Evolutionary conservation across 1,140 invertebrate species (phyloP), one percentile per base, ranked within the genome.

Genomic region (Caenorhabditis remanei): DNA sequence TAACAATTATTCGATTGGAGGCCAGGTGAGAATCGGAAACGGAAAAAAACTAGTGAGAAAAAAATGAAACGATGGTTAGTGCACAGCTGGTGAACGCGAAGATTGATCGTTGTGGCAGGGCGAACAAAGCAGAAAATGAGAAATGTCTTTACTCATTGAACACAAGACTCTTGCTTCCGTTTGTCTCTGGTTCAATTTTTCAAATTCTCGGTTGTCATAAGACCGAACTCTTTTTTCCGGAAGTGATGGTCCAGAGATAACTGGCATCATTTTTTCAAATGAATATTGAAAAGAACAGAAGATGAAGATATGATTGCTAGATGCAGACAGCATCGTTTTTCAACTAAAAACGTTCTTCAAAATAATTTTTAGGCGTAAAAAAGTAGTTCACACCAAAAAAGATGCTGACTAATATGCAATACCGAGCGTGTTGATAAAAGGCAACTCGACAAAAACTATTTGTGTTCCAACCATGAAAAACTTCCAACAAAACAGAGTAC

Each of bases 61-160:
- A 71, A 71, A 71, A 71, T 46, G 65, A 71, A 71, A 71, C 14
- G 65, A 71, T 71, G 65, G 19, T 71, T 46, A 71, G 71, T 53
- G 46, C 71, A 79, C 71, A 79, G 71, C 71, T 79, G 71, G 71
- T 24, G 71, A 50, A 79, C 21, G 19, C 46, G 21, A 24, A 79
- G 71, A 79, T 79, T 79, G 71, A 79, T 79, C 46, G 71, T 53
- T 41, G 43, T 79, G 46, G 71, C 19, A 48, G n/a, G 46, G 24
- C 19, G 46, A 50, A 79, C 71, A 79, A 50, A 50, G 46, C 5
- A 13, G 46, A 50, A 79, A 79, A 79, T 50, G 71, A 79, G 71
- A 79, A 79, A 79, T 79, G 46, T 79, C 46, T 79, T n/a, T 53
- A 79, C 71, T 50, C 46, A 79, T 79, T 50, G 43, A 79, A 50